Evolutionary conservation across 2,888 invertebrate species (phyloP).

Genomic region (Sussaba pulchella): DNA sequence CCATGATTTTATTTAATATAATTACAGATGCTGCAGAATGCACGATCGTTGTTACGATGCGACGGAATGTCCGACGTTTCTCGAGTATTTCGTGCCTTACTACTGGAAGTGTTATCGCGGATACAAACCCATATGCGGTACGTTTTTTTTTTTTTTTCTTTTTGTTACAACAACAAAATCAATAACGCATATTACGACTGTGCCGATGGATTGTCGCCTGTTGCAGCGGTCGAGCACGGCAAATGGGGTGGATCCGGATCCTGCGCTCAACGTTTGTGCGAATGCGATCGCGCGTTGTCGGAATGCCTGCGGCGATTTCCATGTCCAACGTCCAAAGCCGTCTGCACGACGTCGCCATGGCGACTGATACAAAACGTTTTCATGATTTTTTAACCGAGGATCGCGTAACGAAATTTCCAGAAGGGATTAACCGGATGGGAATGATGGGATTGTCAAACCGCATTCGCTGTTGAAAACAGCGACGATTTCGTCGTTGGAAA

Average conservation of each 20-base stretch:
- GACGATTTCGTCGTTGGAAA: neutral
- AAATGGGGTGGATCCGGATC: constrained; percentile 87
- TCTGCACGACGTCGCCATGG: constrained; percentile 91
- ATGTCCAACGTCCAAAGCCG: constrained; percentile 90
- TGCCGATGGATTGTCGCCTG: neutral
- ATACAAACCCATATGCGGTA: constrained; percentile 90
- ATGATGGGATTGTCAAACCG: neutral
- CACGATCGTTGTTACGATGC: constrained; percentile 95
- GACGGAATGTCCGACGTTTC: constrained; percentile 91
- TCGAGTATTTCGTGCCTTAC: constrained; percentile 95
- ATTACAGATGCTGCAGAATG: constrained; percentile 89
- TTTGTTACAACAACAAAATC: constrained; percentile 67
- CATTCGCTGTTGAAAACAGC: neutral
- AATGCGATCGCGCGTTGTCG: constrained; percentile 92
- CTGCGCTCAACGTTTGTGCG: constrained; percentile 92
- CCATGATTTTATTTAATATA: no score
- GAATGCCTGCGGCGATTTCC: constrained; percentile 91
- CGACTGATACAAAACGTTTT: constrained; percentile 91
- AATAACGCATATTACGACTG: constrained; percentile 2
- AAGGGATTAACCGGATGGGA: constrained; percentile 32
- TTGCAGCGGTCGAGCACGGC: constrained; percentile 86
- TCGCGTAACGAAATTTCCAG: neutral
- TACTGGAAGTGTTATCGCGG: constrained; percentile 94
- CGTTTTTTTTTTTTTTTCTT: no score
- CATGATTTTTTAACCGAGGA: constrained; percentile 84